Evolutionary conservation across 1,140 invertebrate genomes (phyloP).

Genomic region (Neomicropteryx cornuta): DNA sequence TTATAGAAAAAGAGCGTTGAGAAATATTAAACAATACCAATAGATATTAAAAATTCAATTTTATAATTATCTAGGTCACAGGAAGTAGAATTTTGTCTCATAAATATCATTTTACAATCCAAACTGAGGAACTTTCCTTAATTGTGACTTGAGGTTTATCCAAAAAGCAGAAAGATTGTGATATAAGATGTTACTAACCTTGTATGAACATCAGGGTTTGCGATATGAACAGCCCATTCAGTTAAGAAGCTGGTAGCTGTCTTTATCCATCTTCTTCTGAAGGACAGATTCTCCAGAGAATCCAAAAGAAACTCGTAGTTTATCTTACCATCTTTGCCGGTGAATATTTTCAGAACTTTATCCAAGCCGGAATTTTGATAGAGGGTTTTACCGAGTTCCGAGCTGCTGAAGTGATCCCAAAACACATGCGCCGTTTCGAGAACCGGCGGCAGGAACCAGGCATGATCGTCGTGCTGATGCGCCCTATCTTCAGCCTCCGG

Average conservation of each 20-base stretch:
- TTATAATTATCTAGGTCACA: too few relatives aligned
- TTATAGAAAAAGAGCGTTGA: too few relatives aligned
- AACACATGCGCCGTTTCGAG: conserved; percentile 60
- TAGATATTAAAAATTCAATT: too few relatives aligned
- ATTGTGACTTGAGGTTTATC: too few relatives aligned
- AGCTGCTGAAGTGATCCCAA: conserved; percentile 69
- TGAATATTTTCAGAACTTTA: conserved; percentile 43
- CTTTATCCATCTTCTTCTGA: conserved; percentile 66
- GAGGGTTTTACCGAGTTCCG: conserved; percentile 58
- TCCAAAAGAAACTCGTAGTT: conserved; percentile 60
- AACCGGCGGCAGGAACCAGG: conserved; percentile 59
- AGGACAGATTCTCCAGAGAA: conserved; percentile 63
- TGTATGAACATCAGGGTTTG: conserved; percentile 62
- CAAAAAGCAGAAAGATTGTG: too few relatives aligned
- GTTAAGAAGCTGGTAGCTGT: conserved; percentile 61
- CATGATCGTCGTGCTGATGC: conserved; percentile 57
- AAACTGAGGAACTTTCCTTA: too few relatives aligned
- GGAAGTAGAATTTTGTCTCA: too few relatives aligned
- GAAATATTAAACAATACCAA: too few relatives aligned
- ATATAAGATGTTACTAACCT: conserved; percentile 42
- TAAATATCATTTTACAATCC: too few relatives aligned
- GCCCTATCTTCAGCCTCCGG: conserved; percentile 39
- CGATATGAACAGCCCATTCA: conserved; percentile 58
- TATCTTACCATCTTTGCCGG: conserved; percentile 52
- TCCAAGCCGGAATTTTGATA: conserved; percentile 61